These are phyloP conservation scores for Sinocyclocheilus rhinocerous DNA, from an alignment of 2,113 vertebrate genomes.

Conservation along the genomic window DNA sequence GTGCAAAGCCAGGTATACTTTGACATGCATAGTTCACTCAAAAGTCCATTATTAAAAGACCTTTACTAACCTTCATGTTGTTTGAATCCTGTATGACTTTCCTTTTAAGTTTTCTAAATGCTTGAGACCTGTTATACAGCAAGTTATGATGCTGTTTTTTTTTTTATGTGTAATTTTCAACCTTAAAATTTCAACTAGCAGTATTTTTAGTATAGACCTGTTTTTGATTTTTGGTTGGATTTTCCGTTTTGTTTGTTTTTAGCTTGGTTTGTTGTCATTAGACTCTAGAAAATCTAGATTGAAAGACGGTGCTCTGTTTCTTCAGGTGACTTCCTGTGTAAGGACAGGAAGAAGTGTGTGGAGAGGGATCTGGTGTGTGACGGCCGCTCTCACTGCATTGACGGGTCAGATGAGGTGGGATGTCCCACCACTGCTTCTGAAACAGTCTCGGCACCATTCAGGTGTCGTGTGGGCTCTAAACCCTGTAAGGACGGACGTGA, in stretches of 20 bases:
- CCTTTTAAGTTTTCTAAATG: background rate
- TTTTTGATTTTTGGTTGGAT: too few species aligned
- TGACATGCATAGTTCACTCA: background rate
- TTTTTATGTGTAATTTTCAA: too few species aligned
- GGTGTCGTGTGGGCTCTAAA: too few species aligned
- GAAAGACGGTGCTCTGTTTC: background rate
- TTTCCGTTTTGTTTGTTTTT: too few species aligned
- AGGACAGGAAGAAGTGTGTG: conserved; percentile 68
- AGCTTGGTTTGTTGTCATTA: background rate
- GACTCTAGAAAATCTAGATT: background rate
- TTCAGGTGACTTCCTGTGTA: conserved; percentile 76
- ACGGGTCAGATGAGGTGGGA: conserved; percentile 80
- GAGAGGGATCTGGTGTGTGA: conserved; percentile 72
- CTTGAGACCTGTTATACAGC: background rate
- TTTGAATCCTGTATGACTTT: background rate
- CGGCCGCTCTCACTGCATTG: conserved; percentile 77
- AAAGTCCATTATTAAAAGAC: background rate
- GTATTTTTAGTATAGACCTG: too few species aligned
- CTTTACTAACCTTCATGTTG: background rate
- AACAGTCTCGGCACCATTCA: too few species aligned
- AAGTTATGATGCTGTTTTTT: too few species aligned
- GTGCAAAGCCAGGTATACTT: conserved; percentile 73
- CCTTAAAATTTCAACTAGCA: too few species aligned
- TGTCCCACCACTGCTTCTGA: conserved; percentile 70
- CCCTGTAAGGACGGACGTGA: too few species aligned